phyloP scores from a whole-genome alignment of 2,888 invertebrate species.

The Eustalomyia histrio region DNA sequence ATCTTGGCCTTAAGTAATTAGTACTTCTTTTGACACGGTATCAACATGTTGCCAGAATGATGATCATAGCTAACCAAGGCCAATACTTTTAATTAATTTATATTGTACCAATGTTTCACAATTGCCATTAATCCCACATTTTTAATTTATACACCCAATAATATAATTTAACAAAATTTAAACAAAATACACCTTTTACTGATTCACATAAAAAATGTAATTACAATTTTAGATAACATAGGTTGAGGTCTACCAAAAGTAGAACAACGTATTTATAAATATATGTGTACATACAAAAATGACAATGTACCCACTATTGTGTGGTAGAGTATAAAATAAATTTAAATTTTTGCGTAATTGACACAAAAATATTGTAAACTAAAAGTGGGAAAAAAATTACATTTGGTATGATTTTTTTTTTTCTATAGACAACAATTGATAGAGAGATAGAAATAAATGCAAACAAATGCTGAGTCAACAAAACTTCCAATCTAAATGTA shows the following conservation, averaged over 20 bases:
- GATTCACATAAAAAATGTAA: no score
- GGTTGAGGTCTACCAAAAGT: not conserved
- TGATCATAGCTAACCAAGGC: no score
- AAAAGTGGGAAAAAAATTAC: not conserved
- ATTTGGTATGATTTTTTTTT: no score
- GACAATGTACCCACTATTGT: constrained; percentile 1
- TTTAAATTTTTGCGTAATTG: constrained; percentile 6
- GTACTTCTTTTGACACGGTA: no score
- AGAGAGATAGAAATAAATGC: not conserved
- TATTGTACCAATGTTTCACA: no score
- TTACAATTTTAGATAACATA: not conserved
- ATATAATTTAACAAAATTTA: no score
- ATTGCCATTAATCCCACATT: no score
- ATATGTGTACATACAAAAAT: not conserved
- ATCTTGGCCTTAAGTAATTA: no score
- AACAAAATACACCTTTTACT: no score
- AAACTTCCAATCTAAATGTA: not conserved
- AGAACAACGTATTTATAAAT: not conserved
- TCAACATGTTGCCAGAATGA: no score
- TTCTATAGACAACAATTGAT: not conserved
- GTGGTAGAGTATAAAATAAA: constrained; percentile 4
- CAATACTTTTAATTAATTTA: no score
- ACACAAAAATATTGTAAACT: not conserved
- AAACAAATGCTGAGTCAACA: not conserved
- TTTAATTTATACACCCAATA: no score